Evolutionary conservation across 2,888 invertebrate genomes (phyloP).

Genomic region (Azorinus chamasolen): DNA sequence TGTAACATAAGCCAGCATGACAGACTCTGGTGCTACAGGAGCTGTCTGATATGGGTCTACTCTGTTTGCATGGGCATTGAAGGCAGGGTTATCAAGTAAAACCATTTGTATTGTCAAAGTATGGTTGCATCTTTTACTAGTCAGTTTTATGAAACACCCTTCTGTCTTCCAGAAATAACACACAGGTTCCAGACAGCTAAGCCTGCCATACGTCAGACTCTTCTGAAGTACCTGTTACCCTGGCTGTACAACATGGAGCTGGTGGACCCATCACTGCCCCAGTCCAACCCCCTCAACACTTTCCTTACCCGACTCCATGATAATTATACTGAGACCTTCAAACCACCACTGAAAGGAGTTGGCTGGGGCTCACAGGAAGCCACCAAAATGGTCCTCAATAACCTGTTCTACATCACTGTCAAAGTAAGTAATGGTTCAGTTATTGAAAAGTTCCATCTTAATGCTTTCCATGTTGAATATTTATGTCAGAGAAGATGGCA

Average conservation of each 20-base stretch:
- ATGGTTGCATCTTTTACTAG: too few relatives aligned
- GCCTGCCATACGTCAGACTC: conserved; percentile 95
- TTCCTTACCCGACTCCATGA: conserved; percentile 85
- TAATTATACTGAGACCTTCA: conserved; percentile 88
- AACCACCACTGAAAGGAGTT: conserved; percentile 91
- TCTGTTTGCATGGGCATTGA: too few relatives aligned
- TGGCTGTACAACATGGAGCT: conserved; percentile 99
- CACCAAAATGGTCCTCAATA: conserved; percentile 99
- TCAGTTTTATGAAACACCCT: too few relatives aligned
- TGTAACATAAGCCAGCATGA: too few relatives aligned
- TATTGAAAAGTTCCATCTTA: too few relatives aligned
- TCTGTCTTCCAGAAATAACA: conserved; percentile 93
- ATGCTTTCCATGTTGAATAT: too few relatives aligned
- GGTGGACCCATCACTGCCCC: conserved; percentile 98
- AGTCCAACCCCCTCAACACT: conserved; percentile 82
- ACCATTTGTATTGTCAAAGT: too few relatives aligned
- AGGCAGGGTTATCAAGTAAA: too few relatives aligned
- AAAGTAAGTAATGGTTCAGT: conserved; percentile 74
- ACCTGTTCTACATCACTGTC: conserved; percentile 98
- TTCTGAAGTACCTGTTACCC: conserved; percentile 97
- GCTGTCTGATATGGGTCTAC: too few relatives aligned
- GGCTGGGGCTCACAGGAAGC: conserved; percentile 99
- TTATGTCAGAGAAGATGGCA: too few relatives aligned
- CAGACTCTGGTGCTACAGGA: too few relatives aligned
- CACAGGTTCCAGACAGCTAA: conserved; percentile 98